Percentiles rank a stretch among this genome's conserved stretches.
These are phyloP conservation scores for Nycteola revayana DNA, from an alignment of 2,888 invertebrate species.

Conservation along the genomic window DNA sequence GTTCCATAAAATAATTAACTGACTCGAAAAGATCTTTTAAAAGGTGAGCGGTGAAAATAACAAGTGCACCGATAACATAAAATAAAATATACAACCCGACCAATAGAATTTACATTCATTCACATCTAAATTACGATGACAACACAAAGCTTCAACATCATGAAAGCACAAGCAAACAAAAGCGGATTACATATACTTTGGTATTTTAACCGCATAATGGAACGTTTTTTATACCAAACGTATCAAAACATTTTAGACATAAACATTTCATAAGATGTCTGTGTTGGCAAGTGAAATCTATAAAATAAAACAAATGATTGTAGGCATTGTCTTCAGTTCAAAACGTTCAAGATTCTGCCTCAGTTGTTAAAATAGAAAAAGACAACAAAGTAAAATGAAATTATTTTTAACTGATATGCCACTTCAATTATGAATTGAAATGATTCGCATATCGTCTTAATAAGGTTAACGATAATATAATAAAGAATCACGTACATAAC, in stretches of 20 bases:
- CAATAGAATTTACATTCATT: background rate
- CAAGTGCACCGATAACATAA: constrained; percentile 1
- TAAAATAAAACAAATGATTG: constrained; percentile 30
- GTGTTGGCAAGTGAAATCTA: constrained; percentile 10
- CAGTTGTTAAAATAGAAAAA: no score
- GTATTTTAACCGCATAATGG: constrained; percentile 14
- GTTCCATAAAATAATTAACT: no score
- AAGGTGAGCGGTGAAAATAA: background rate
- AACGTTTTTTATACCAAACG: constrained; percentile 17
- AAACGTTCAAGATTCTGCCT: no score
- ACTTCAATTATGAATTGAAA: no score
- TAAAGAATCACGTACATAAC: no score
- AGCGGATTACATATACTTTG: constrained; percentile 10
- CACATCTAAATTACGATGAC: constrained; percentile 4
- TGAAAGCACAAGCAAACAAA: background rate
- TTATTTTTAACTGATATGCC: no score
- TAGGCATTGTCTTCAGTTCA: constrained; percentile 35
- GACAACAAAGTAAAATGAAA: no score
- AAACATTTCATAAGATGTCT: no score
- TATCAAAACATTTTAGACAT: constrained; percentile 17
- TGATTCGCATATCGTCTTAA: no score
- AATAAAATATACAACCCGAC: constrained; percentile 2
- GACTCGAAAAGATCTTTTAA: background rate
- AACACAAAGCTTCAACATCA: constrained; percentile 3
- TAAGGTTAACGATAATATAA: no score